Evolutionary conservation across 2,113 vertebrate species (phyloP).

Genomic region (Hystrix cristata): DNA sequence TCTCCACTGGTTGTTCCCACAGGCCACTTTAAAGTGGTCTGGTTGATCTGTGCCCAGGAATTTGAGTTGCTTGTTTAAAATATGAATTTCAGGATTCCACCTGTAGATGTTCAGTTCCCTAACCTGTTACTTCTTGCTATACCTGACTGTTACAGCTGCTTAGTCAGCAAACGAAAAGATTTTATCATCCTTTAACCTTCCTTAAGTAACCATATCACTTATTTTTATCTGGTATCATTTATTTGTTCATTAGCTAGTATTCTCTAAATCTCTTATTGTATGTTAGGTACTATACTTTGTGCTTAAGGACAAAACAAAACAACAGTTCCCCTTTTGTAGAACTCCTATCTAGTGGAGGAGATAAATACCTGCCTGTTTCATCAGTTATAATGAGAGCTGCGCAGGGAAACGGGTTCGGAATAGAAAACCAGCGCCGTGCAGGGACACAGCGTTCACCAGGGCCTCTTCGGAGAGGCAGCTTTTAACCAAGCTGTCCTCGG

Average conservation of each 20-base stretch:
- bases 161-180: not conserved
- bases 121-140: not conserved
- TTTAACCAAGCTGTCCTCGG: not conserved
- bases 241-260: slow-evolving; percentile 45
- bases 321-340: not conserved
- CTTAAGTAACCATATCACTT: slow-evolving; percentile 53
- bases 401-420: not conserved
- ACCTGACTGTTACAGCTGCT: not conserved
- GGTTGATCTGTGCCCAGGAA: not conserved
- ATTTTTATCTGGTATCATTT: slow-evolving; percentile 47
- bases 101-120: not conserved
- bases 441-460: not conserved
- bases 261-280: not conserved
- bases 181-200: slow-evolving; percentile 24
- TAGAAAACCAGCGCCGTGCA: not conserved
- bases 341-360: not conserved
- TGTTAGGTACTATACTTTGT: not conserved
- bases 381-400: not conserved
- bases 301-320: not conserved
- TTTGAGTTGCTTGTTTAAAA: slow-evolving; percentile 49
- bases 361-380: not conserved
- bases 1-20: not conserved
- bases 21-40: not conserved
- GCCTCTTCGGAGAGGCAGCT: not conserved
- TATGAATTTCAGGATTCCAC: not conserved